Base-by-base conservation (phyloP, 2,797 vertebrate genomes). In the Falco rusticolus region DNA sequence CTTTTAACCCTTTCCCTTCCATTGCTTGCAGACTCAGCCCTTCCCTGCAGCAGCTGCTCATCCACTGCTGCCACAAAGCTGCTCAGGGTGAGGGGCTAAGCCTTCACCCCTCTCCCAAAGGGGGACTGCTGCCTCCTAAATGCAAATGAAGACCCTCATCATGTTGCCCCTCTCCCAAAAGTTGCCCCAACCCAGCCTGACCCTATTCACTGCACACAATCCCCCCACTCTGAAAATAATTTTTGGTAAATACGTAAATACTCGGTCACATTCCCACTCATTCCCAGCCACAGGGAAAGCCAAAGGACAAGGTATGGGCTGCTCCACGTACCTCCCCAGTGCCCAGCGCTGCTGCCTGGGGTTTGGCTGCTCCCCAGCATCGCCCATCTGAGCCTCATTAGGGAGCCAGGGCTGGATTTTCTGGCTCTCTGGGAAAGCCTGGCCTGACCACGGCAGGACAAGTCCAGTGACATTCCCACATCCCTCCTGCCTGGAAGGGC, bases 371-470 rank as follows among this genome's bases (percentile, higher is more conserved):
- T 96, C 66, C 79, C 85, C 84, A 68, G 45, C 11, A 1, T 39
- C 19, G 1, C 69, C 60, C 68, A 56, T 48, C 61, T 1, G 3
- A 88, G 56, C 34, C 72, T 33, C 34, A 94, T n/a, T n/a, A 78
- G 17, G 57, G 33, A 91, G 11, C 31, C 21, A 6, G 50, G 71
- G 78, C 94, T 91, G 93, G 95, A 95, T 84, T 92, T 97, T 96
- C 95, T 84, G 83, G 95, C 69, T 97, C 50, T 88, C 61, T 76
- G 17, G 70, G 76, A 93, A 93, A 45, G 61, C 50, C 76, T 89
- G 78, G 16, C 69, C 65, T 78, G 33, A 72, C 84, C 92, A 86
- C 51, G 9, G 57, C 77, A 72, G 88, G 93, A 93, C 66, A 0
- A 95, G 93, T 54, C 66, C 1, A 2, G 63, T 66, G 74, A 64